Evolutionary conservation across 2,797 vertebrate species (phyloP), one percentile per base, ranked within the genome.

Genomic region (Malurus splendens): DNA sequence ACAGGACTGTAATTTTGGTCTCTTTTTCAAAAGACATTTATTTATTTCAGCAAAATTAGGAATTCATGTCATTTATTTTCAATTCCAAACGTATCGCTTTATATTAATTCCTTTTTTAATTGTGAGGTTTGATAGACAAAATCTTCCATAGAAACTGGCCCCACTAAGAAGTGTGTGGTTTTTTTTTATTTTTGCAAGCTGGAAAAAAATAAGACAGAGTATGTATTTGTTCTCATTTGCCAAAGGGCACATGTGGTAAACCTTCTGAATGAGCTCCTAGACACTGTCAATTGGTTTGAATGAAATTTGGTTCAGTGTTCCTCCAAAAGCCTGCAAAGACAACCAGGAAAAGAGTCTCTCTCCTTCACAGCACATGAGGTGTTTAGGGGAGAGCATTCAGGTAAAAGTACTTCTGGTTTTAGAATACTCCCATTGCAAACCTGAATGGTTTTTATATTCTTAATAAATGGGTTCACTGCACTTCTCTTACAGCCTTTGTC

Each of bases 1-100:
- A 5, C 9, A 68, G 30, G 4, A 19, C 15, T 57, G 3, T 45
- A 52, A 45, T 12, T 14, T 2, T 7, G 1, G 2, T 36, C 5
- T 23, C 8, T 33, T 50, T 72, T 32, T 5, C 14, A 61, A 52
- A 76, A 38, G 1, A 51, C 4, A 14, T n/a, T 67, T 36, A 32
- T 74, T 76, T 87, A 44, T 72, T 86, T 85, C 16, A 50, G 9
- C 3, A 68, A 64, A 81, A 65, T 20, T n/a, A 75, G 3, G 7
- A 77, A 56, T 18, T 27, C 7, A 1, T 71, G 2, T 1, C 19
- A 18, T 78, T 68, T 18, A 0, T 50, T 74, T 79, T 54, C 23
- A 55, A 51, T 82, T 86, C 16, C 19, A 65, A 60, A 41, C 1
- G 23, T 68, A 5, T 27, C 32, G 9, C 0, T 57, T 48, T 36